Base-by-base conservation (phyloP, 1,140 invertebrate genomes). In the Diorhabda carinulata region DNA sequence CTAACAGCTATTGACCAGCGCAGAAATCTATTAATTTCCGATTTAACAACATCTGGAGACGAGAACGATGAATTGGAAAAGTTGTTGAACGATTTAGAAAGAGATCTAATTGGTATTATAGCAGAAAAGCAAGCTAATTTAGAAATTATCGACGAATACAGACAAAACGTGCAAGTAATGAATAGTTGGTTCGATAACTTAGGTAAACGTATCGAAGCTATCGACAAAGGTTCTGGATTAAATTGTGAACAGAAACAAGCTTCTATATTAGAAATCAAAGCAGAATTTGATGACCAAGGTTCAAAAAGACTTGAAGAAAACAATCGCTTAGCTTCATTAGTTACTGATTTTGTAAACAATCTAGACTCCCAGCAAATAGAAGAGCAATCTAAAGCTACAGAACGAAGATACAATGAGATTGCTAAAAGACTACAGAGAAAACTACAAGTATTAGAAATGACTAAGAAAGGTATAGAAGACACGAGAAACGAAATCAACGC, bases 301-400 rank as follows among this genome's bases (percentile, higher is more conserved):
- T 87, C 90, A 75, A 84, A 86, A 25, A 88, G 86, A 74, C 80
- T 91, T 43, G 86, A 87, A 41, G 86, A 88, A 69, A 85, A 93
- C 0, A 91, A 90, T 74, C 81, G 83, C 58, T 83, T 91, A 43
- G 91, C 88, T 1, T 80, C 86, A 6, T 84, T 90, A 80, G 90
- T 94, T 43, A 90, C 89, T 62, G 89, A 91, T 67, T 87, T 92
- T 47, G 90, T 94, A 2, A 94, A 91, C 78, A 94, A 92, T 80
- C 82, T 94, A 57, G 95, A 97, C 80, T 90, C 90, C 0, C 93
- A 96, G 74, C 92, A 96, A 81, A 90, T 97, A 25, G 93, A 96
- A 79, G 95, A 97, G 78, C 91, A 92, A 84, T 70, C 75, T 70
- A 94, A 94, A 81, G 89, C 90, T 0, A 84, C 93, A 2, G 93